phyloP scores from a whole-genome alignment of 1,140 invertebrate species.

The Nomia melanderi region DNA sequence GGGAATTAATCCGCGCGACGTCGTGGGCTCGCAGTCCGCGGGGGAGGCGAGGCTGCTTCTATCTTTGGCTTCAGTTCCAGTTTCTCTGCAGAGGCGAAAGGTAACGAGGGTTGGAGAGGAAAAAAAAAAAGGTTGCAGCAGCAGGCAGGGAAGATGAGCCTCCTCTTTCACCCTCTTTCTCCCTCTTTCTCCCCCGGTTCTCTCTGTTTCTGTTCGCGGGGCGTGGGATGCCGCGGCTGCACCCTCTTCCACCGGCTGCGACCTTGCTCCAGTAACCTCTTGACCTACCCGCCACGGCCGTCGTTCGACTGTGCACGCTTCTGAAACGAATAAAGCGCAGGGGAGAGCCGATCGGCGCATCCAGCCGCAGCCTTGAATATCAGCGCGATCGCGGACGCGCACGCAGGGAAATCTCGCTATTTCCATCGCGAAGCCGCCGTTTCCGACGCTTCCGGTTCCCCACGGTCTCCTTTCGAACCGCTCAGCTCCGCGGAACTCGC shows the following conservation, averaged over 20 bases:
- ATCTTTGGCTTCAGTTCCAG: conserved; percentile 38
- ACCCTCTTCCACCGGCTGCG: conserved; percentile 50
- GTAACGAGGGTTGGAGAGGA: background rate
- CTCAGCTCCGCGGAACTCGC: no score
- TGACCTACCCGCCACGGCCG: conserved; percentile 61
- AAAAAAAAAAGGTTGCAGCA: conserved; percentile 18
- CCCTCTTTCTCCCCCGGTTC: background rate
- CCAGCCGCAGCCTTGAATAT: conserved; percentile 27
- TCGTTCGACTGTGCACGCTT: conserved; percentile 24
- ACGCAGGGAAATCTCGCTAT: no score
- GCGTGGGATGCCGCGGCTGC: conserved; percentile 31
- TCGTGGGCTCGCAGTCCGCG: background rate
- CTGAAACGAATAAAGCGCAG: conserved; percentile 39
- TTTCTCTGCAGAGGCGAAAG: conserved; percentile 36
- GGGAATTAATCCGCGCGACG: conserved; percentile 28
- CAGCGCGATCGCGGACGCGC: background rate
- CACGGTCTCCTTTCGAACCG: no score
- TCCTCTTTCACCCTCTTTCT: background rate
- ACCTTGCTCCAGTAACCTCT: conserved; percentile 74
- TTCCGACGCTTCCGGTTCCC: no score
- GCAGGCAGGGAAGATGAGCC: conserved; percentile 45
- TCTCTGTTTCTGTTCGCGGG: conserved; percentile 8
- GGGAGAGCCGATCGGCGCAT: conserved; percentile 1
- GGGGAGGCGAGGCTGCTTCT: conserved; percentile 3
- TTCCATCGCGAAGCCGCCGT: no score